Conservation (phyloP, 1,140 invertebrate genomes). For the Brachionus rubens region DNA sequence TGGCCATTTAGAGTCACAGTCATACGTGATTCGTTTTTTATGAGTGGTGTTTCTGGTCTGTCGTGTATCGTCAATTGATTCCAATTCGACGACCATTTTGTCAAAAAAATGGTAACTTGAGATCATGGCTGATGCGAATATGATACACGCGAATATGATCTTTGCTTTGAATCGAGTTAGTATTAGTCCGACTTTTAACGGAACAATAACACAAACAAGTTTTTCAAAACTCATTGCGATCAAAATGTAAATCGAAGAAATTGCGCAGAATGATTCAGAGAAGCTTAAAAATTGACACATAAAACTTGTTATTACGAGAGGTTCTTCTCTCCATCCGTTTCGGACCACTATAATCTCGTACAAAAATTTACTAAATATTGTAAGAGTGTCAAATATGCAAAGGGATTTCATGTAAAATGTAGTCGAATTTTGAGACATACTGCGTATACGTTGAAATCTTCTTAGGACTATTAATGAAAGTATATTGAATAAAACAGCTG, state of each 20-base stretch:
- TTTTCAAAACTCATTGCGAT: conserved; percentile 43
- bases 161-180: conserved; percentile 34
- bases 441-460: not conserved
- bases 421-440: not conserved
- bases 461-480: conserved; percentile 26
- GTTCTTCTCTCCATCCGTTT: conserved; percentile 1
- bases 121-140: not conserved
- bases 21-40: conserved; percentile 31
- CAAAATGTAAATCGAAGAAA: conserved; percentile 29
- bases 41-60: not conserved
- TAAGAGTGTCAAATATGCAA: conserved; percentile 38
- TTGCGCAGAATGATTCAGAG: conserved; percentile 10
- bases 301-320: not conserved
- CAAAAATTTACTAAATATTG: conserved; percentile 34
- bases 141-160: not conserved
- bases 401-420: conserved; percentile 44
- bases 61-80: not conserved
- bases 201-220: conserved; percentile 22
- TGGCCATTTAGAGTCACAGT: conserved; percentile 31
- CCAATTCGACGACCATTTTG: not conserved
- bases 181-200: conserved; percentile 21
- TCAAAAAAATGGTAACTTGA: conserved; percentile 42
- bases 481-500: conserved; percentile 39
- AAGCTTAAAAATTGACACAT: conserved; percentile 45
- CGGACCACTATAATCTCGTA: conserved; percentile 36